Evolutionary conservation across 2,888 invertebrate genomes (phyloP).

Genomic region (Hemithea aestivaria): DNA sequence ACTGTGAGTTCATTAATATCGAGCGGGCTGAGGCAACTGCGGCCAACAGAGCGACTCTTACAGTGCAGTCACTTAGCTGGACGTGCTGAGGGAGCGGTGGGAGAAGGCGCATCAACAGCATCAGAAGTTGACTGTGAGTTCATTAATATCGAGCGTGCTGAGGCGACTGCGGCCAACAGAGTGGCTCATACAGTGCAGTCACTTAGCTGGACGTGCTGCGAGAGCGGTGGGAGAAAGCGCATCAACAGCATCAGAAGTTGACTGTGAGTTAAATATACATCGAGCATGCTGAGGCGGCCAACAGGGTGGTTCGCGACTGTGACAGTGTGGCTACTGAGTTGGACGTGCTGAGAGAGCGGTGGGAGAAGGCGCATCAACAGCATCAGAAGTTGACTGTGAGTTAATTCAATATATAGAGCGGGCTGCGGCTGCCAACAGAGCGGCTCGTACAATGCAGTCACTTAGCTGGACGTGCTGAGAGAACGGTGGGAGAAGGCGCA

Average conservation of each 20-base stretch:
- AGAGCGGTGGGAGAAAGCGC: slow-evolving; percentile 93
- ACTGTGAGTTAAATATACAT: too few relatives aligned
- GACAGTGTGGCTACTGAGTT: slow-evolving; percentile 92
- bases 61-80: slow-evolving; percentile 90
- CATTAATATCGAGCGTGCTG: slow-evolving; percentile 32
- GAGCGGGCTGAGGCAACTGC: slow-evolving; percentile 89
- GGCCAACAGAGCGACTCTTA: slow-evolving; percentile 91
- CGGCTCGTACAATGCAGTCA: slow-evolving; percentile 88
- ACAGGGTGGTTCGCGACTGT: slow-evolving; percentile 90
- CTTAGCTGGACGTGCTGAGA: slow-evolving; percentile 91
- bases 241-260: slow-evolving; percentile 89
- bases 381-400: slow-evolving; percentile 90
- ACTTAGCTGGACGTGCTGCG: slow-evolving; percentile 92
- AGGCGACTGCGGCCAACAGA: slow-evolving; percentile 89
- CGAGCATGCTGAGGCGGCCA: slow-evolving; percentile 87
- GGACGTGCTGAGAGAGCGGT: slow-evolving; percentile 91
- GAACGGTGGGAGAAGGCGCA: slow-evolving; percentile 94
- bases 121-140: slow-evolving; percentile 88
- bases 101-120: slow-evolving; percentile 91
- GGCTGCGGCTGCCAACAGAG: slow-evolving; percentile 88
- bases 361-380: slow-evolving; percentile 91
- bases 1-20: slow-evolving; percentile 81
- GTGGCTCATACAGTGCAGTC: slow-evolving; percentile 88
- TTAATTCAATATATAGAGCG: background rate
- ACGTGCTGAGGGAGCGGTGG: slow-evolving; percentile 91